phyloP scores from a whole-genome alignment of 2,113 vertebrate genomes.

The Oncorhynchus masou region DNA sequence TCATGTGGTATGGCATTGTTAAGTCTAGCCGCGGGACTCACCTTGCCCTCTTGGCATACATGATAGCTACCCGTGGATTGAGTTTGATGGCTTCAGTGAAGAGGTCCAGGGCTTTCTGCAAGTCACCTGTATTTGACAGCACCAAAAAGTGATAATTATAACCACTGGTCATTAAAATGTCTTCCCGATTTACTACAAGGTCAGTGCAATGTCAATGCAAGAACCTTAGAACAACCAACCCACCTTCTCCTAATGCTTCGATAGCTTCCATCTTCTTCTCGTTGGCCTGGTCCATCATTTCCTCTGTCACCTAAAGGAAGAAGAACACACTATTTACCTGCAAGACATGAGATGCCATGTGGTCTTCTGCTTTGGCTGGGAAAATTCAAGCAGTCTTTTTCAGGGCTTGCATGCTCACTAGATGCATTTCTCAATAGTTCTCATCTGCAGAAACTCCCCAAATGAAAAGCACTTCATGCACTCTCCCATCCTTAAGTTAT shows the following conservation, averaged over 20 bases:
- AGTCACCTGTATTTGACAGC: constrained; percentile 74
- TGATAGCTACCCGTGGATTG: constrained; percentile 89
- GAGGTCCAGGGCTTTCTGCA: constrained; percentile 88
- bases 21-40: constrained; percentile 46
- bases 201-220: not conserved
- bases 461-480: not conserved
- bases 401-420: not conserved
- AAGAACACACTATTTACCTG: not conserved
- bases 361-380: not conserved
- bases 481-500: not conserved
- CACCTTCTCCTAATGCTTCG: constrained; percentile 86
- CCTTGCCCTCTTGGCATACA: constrained; percentile 97
- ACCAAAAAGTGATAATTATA: not conserved
- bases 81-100: constrained; percentile 95
- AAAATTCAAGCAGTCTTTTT: not conserved
- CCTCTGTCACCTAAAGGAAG: constrained; percentile 84
- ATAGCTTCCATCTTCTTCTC: constrained; percentile 94
- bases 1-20: too few relatives aligned
- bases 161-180: not conserved
- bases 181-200: not conserved
- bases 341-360: not conserved
- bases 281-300: constrained; percentile 93
- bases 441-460: not conserved
- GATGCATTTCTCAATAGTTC: not conserved
- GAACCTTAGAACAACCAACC: constrained; percentile 17